Percentiles rank a stretch among this genome's conserved stretches.
phyloP scores from a whole-genome alignment of 2,888 invertebrate species.

The Monopis laevigella region DNA sequence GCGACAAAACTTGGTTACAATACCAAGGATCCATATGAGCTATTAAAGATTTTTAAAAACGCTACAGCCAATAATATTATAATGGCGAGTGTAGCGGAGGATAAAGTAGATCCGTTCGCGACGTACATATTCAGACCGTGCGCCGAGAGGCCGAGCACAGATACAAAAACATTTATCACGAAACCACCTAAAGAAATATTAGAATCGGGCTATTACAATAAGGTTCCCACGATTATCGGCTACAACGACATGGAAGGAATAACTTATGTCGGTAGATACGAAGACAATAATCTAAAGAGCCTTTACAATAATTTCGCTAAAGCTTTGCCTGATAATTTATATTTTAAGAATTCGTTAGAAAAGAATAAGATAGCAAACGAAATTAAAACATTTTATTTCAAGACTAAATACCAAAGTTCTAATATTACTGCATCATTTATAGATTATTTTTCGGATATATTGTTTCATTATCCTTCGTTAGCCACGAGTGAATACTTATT shows the following conservation, averaged over 20 bases:
- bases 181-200: slow-evolving; percentile 16
- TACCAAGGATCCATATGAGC: slow-evolving; percentile 19
- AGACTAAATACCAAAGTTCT: slow-evolving; percentile 17
- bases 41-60: slow-evolving; percentile 18
- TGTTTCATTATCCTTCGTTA: slow-evolving; percentile 23
- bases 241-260: slow-evolving; percentile 31
- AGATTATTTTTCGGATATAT: slow-evolving; percentile 28
- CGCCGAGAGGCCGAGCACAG: slow-evolving; percentile 11
- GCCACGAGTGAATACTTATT: slow-evolving; percentile 2
- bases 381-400: slow-evolving; percentile 25
- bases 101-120: slow-evolving; percentile 4
- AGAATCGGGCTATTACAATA: slow-evolving; percentile 17
- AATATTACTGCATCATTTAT: slow-evolving; percentile 21
- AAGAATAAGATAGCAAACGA: slow-evolving; percentile 20
- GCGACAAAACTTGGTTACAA: slow-evolving; percentile 18
- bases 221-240: slow-evolving; percentile 26
- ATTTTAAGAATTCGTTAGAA: slow-evolving; percentile 15
- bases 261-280: slow-evolving; percentile 23
- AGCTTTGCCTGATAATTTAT: slow-evolving; percentile 14
- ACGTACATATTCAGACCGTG: slow-evolving; percentile 14
- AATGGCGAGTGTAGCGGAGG: slow-evolving; percentile 15
- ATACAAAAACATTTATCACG: slow-evolving; percentile 15
- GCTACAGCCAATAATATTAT: slow-evolving; percentile 16
- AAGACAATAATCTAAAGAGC: slow-evolving; percentile 11
- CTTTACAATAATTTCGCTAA: slow-evolving; percentile 12